These are phyloP conservation scores for Acleris emargana DNA, from an alignment of 2,888 invertebrate species.

Conservation along the genomic window DNA sequence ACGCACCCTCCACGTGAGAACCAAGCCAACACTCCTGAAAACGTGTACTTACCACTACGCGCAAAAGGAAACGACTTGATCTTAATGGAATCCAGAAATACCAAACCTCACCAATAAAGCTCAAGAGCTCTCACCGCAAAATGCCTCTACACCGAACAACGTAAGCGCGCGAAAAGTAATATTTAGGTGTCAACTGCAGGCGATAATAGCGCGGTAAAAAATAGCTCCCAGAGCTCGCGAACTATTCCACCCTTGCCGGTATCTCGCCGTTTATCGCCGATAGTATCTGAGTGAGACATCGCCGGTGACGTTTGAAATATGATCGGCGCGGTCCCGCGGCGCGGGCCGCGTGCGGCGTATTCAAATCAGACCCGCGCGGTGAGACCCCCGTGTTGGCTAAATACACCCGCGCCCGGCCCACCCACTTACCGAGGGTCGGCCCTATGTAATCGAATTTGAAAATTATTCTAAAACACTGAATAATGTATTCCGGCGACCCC, in stretches of 20 bases:
- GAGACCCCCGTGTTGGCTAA: constrained; percentile 83
- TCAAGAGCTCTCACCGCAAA: constrained; percentile 71
- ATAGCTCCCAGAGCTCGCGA: constrained; percentile 65
- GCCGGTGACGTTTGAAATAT: constrained; percentile 84
- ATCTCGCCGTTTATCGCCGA: constrained; percentile 80
- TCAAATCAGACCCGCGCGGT: constrained; percentile 82
- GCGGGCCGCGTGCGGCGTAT: constrained; percentile 82
- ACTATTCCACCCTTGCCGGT: constrained; percentile 78
- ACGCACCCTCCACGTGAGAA: constrained; percentile 73
- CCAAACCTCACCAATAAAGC: constrained; percentile 66
- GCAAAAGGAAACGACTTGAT: not conserved
- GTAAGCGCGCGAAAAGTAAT: constrained; percentile 70
- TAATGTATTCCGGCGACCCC: constrained; percentile 81
- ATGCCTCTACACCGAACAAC: constrained; percentile 63
- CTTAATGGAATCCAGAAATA: constrained; percentile 46
- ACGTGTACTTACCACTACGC: not conserved
- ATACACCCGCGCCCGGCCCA: constrained; percentile 80
- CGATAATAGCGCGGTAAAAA: constrained; percentile 82
- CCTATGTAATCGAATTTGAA: constrained; percentile 85
- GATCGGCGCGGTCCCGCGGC: constrained; percentile 79
- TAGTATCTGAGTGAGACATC: constrained; percentile 84
- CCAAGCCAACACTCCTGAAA: constrained; percentile 27
- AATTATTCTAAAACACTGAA: constrained; percentile 85
- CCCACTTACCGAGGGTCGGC: constrained; percentile 82
- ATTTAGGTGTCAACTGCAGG: constrained; percentile 82